A percentile compares a stretch with the other conserved stretches of the same genome.
phyloP scores from a whole-genome alignment of 2,888 invertebrate species.

The Pteria penguin region DNA sequence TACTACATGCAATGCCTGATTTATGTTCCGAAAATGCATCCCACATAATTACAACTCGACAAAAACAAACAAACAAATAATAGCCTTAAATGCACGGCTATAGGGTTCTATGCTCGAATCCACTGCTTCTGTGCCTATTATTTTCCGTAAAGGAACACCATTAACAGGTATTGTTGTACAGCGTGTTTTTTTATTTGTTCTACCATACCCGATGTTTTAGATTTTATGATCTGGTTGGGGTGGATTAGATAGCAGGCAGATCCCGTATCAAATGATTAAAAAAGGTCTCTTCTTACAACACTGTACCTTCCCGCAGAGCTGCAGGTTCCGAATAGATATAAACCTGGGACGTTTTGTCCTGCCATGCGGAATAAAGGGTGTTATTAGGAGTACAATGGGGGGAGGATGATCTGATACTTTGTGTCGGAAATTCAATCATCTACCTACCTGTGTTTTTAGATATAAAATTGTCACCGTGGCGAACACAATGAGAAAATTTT shows the following conservation, averaged over 20 bases:
- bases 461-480: neutral
- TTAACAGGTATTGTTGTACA: neutral
- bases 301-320: neutral
- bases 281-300: neutral
- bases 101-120: neutral
- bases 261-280: conserved; percentile 11
- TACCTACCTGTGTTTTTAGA: neutral
- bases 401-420: neutral
- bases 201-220: neutral
- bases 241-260: neutral
- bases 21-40: too few species aligned
- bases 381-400: neutral
- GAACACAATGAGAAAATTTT: neutral
- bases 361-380: neutral
- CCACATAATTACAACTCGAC: neutral
- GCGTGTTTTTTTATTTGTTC: neutral
- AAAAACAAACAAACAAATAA: conserved; percentile 27
- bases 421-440: neutral
- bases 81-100: conserved; percentile 8
- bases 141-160: neutral
- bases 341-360: neutral
- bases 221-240: neutral
- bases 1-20: too few species aligned
- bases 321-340: neutral
- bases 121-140: neutral